phyloP scores from a whole-genome alignment of 1,140 invertebrate genomes.

The Drosophila ficusphila region DNA sequence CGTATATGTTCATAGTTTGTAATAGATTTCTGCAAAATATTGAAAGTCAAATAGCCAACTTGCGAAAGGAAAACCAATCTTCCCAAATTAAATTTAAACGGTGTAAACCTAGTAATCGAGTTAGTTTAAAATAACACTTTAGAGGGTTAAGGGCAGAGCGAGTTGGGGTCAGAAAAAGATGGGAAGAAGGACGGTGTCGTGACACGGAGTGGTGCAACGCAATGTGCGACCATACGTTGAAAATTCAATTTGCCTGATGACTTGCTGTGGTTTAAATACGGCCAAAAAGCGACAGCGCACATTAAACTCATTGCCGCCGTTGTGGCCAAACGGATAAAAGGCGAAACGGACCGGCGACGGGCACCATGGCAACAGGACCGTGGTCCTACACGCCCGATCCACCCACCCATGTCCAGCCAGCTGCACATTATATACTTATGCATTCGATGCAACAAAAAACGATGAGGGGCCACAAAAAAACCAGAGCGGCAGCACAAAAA shows the following conservation, averaged over 20 bases:
- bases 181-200: constrained; percentile 1
- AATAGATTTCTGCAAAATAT: too few species aligned
- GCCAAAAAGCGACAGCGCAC: constrained; percentile 74
- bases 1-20: too few species aligned
- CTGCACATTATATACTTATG: constrained; percentile 77
- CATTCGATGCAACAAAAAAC: constrained; percentile 53
- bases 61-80: too few species aligned
- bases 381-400: neutral
- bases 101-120: neutral
- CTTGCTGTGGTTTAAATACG: constrained; percentile 80
- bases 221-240: constrained; percentile 78
- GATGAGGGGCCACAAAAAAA: constrained; percentile 28
- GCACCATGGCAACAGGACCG: constrained; percentile 30
- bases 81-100: too few species aligned
- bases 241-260: constrained; percentile 84
- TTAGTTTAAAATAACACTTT: neutral
- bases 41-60: too few species aligned
- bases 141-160: constrained; percentile 20
- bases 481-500: constrained; percentile 19
- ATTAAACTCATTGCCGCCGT: constrained; percentile 74
- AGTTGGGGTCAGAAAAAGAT: neutral
- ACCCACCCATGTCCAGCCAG: constrained; percentile 48
- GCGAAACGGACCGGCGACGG: constrained; percentile 38
- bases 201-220: constrained; percentile 44
- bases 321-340: constrained; percentile 59